Evolutionary conservation across 2,797 vertebrate genomes (phyloP).

Genomic region (Muscicapa striata): DNA sequence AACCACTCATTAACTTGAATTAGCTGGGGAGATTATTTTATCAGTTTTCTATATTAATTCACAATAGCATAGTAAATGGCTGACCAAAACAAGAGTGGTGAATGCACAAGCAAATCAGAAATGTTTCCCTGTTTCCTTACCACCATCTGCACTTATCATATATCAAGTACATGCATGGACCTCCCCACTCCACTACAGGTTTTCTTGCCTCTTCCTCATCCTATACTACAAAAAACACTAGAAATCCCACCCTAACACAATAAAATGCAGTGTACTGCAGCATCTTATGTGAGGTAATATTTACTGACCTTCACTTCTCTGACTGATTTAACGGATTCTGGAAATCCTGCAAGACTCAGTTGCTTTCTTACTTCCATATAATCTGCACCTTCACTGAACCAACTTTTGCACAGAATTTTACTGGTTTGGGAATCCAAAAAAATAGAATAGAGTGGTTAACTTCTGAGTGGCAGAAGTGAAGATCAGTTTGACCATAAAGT

Average conservation of each 20-base stretch:
- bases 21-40: not conserved
- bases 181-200: accelerated
- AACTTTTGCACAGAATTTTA: not conserved
- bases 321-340: not conserved
- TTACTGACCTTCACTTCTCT: not conserved
- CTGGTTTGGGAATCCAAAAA: not conserved
- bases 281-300: not conserved
- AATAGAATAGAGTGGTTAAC: not conserved
- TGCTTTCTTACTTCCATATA: not conserved
- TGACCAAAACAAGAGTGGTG: not conserved
- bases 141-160: not conserved
- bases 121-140: not conserved
- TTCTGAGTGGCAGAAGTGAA: not conserved
- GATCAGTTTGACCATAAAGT: not conserved
- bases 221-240: not conserved
- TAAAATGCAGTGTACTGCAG: not conserved
- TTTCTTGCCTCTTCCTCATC: not conserved
- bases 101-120: not conserved
- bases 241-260: not conserved
- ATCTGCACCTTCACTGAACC: not conserved
- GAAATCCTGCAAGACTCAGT: not conserved
- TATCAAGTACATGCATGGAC: not conserved
- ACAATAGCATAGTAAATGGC: not conserved
- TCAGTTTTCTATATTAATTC: not conserved
- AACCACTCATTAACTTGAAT: not conserved